A percentile compares a stretch with the other conserved stretches of the same genome.
phyloP scores from a whole-genome alignment of 2,113 vertebrate genomes.

The Pedetes capensis region DNA sequence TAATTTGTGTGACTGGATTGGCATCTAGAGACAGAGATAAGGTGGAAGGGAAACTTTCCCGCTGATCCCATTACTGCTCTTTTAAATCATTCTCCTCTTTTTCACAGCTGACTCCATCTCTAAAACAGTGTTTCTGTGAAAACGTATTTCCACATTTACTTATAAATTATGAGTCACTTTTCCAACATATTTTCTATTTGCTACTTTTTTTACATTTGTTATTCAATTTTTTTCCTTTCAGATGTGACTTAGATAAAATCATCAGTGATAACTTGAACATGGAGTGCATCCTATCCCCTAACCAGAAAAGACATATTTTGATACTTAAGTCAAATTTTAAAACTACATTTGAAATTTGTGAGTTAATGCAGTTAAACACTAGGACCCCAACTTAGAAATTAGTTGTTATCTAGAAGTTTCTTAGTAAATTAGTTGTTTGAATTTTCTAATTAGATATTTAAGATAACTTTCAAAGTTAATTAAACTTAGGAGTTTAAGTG shows the following conservation, averaged over 20 bases:
- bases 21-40: conserved; percentile 23
- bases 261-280: background rate
- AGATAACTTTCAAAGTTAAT: conserved; percentile 32
- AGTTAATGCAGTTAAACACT: background rate
- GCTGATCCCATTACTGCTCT: conserved; percentile 29
- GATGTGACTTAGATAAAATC: background rate
- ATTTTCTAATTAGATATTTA: conserved; percentile 16
- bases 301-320: conserved; percentile 21
- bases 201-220: background rate
- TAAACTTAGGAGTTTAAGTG: background rate
- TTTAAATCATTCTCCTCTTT: conserved; percentile 48
- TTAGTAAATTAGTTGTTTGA: background rate
- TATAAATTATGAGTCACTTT: conserved; percentile 10
- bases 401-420: background rate
- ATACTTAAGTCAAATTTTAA: conserved; percentile 3
- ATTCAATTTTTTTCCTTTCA: background rate
- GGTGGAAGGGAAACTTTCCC: background rate
- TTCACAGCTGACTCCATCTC: conserved; percentile 30
- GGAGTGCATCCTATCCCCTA: background rate
- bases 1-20: conserved; percentile 8
- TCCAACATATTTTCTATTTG: background rate
- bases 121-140: background rate
- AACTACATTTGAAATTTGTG: background rate
- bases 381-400: background rate
- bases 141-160: background rate